Base-by-base conservation (phyloP, 2,888 invertebrate genomes). In the Drosophila glabriapex region DNA sequence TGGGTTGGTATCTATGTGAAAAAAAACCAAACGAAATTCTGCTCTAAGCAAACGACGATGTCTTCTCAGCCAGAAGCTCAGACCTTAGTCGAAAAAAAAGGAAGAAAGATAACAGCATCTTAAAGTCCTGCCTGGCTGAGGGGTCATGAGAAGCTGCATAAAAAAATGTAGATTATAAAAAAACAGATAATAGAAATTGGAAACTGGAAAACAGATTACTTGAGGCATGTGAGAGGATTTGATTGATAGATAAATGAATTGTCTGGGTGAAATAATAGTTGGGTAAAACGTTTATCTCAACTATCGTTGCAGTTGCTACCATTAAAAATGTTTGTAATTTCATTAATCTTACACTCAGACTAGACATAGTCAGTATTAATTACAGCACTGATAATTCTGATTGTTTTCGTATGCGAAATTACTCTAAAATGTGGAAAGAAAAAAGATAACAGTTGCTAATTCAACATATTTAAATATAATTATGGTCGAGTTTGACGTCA, bases 91-190 rank as follows among this genome's bases (percentile, higher is more conserved):
- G 29, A 7, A 41, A 29, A 55, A 50, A 50, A 67, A 70, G 52
- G 31, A 37, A 29, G 29, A 73, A 76, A 54, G 61, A 82, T 54
- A 77, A 61, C 52, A 65, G 65, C 53, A 62, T 53, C 54, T 56
- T 61, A 31, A 66, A 59, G 49, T 55, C 43, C 61, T 64, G 46
- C 33, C 46, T 54, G 29, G 37, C 41, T 73, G 76, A 62, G 81
- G 77, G 77, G 78, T 77, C 78, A 81, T 73, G 73, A 77, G 78
- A 77, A 78, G 68, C 46, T 60, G 35, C 55, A 16, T 46, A 25
- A 68, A 77, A 78, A 78, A 78, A 65, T 46, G 3, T 58, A 43
- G 31, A 53, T 62, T 62, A 53, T 39, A n/a, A 56, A 71, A 66
- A 78, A 50, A 33, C 52, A 46, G 46, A 46, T 68, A 72, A 77